Conservation (phyloP, 2,797 vertebrate genomes). For the Sebastes vulpes region DNA sequence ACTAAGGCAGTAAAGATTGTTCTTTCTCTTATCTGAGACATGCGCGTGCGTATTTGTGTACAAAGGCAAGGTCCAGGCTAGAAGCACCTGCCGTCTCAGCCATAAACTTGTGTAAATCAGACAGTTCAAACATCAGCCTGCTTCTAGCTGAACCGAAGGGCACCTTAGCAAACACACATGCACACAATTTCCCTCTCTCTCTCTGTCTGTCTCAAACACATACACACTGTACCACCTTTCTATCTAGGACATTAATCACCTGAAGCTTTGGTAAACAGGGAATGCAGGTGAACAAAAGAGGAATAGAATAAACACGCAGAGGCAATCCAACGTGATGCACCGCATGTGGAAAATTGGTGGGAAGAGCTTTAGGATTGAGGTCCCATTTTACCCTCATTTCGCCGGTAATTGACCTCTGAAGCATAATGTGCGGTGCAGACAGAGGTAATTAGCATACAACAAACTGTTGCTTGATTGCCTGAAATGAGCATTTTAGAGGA, state of each 20-base stretch:
- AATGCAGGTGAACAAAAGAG: slow-evolving; percentile 84
- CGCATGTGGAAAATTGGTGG: slow-evolving; percentile 92
- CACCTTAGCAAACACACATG: slow-evolving; percentile 85
- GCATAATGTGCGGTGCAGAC: slow-evolving; percentile 95
- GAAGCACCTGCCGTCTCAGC: slow-evolving; percentile 89
- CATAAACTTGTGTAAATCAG: slow-evolving; percentile 87
- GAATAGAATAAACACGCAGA: slow-evolving; percentile 77
- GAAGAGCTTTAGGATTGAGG: slow-evolving; percentile 89
- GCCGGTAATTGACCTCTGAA: slow-evolving; percentile 98
- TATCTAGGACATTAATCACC: slow-evolving; percentile 92
- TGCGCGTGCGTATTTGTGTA: slow-evolving; percentile 64
- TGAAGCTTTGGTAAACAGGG: slow-evolving; percentile 93
- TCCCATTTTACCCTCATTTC: slow-evolving; percentile 92
- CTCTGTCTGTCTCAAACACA: not conserved
- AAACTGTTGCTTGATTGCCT: slow-evolving; percentile 96
- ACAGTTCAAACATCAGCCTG: slow-evolving; percentile 90
- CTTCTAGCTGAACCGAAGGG: slow-evolving; percentile 81
- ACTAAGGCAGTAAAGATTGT: slow-evolving; percentile 18
- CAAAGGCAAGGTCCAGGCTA: slow-evolving; percentile 78
- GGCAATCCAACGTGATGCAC: slow-evolving; percentile 89
- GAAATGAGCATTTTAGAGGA: slow-evolving; percentile 95
- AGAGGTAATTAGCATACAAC: slow-evolving; percentile 93
- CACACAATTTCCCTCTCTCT: slow-evolving; percentile 27
- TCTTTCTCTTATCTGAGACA: slow-evolving; percentile 60
- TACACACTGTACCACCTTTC: slow-evolving; percentile 50